Evolutionary conservation across 2,888 invertebrate species (phyloP).

Genomic region (Drosophila austrosaltans): DNA sequence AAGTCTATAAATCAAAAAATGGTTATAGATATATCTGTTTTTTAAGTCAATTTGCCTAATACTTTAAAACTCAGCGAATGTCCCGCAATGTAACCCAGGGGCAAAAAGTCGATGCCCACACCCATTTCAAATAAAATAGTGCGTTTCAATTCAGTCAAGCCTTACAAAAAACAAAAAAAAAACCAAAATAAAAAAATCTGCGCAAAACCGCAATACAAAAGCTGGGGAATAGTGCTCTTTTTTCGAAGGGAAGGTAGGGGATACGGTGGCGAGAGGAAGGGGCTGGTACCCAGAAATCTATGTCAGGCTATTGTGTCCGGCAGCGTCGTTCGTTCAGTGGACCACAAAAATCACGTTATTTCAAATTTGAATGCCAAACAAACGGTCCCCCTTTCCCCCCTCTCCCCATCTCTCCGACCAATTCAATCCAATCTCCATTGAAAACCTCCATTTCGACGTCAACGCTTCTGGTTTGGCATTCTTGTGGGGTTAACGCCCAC

Average conservation of each 20-base stretch:
- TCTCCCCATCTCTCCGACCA: too few species aligned
- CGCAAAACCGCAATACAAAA: slow-evolving; percentile 73
- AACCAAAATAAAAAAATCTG: slow-evolving; percentile 54
- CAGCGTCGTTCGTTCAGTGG: slow-evolving; percentile 48
- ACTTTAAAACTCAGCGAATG: slow-evolving; percentile 19
- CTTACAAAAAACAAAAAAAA: slow-evolving; percentile 2
- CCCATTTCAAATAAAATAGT: slow-evolving; percentile 54
- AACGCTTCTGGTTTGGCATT: slow-evolving; percentile 61
- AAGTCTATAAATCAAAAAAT: background rate
- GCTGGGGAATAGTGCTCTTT: slow-evolving; percentile 50
- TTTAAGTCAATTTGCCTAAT: slow-evolving; percentile 16
- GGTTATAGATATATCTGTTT: slow-evolving; percentile 18
- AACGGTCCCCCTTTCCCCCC: slow-evolving; percentile 30
- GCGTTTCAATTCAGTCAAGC: slow-evolving; percentile 68
- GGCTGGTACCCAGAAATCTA: slow-evolving; percentile 49
- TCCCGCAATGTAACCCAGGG: slow-evolving; percentile 33
- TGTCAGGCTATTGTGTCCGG: slow-evolving; percentile 42
- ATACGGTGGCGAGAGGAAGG: background rate
- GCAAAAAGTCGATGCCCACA: slow-evolving; percentile 59
- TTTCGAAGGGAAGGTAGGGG: background rate
- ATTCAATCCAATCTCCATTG: background rate
- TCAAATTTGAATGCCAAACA: slow-evolving; percentile 75
- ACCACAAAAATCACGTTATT: slow-evolving; percentile 80
- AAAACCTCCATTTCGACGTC: background rate
- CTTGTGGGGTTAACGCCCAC: slow-evolving; percentile 64